These are phyloP conservation scores for Protobothrops flavoviridis DNA, from an alignment of 2,113 vertebrate genomes.

Conservation along the genomic window DNA sequence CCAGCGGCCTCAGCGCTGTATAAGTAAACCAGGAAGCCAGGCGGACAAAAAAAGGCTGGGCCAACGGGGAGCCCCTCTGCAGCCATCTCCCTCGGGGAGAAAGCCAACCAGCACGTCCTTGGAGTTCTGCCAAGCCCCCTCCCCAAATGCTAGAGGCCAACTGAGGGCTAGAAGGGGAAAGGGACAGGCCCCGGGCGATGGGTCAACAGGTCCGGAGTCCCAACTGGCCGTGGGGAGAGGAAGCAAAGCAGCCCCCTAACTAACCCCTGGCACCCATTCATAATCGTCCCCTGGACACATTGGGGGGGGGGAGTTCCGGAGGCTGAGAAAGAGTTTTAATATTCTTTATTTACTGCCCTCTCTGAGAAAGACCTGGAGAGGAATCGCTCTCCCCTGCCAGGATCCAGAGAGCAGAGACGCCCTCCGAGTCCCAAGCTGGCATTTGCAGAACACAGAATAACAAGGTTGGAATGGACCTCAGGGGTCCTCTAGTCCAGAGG, in stretches of 20 bases:
- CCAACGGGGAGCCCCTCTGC: neutral
- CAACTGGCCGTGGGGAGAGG: neutral
- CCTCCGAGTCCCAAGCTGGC: no score
- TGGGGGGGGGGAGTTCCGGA: neutral
- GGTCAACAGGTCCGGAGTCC: neutral
- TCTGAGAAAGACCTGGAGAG: neutral
- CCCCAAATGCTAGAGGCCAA: neutral
- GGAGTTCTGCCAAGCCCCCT: no score
- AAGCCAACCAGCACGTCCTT: no score
- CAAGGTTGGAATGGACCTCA: no score
- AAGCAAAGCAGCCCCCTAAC: neutral
- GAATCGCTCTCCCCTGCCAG: neutral
- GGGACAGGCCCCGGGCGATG: no score
- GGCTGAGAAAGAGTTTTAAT: neutral
- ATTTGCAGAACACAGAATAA: neutral
- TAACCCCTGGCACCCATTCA: neutral
- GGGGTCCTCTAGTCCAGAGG: no score
- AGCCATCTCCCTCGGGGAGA: neutral
- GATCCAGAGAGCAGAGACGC: neutral
- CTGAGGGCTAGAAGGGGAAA: no score
- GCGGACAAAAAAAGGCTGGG: neutral
- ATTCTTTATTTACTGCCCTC: neutral
- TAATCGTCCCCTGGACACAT: rapidly evolving
- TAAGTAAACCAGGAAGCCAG: neutral
- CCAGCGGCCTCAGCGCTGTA: neutral